Conservation (phyloP, 1,140 invertebrate genomes). For the Pteromalus puparum region DNA sequence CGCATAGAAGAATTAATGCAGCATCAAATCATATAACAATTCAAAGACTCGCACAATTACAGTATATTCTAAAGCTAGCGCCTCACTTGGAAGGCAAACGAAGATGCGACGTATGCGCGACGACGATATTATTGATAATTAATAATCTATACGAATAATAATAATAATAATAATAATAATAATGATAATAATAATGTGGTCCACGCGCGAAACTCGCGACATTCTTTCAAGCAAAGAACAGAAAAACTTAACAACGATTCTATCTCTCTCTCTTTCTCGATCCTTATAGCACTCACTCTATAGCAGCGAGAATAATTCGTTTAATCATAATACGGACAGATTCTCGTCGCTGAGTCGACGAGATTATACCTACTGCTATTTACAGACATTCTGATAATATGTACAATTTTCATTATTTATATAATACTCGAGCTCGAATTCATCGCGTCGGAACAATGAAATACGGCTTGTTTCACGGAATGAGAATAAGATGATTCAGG, state of each 20-base stretch:
- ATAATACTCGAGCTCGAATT: conserved; percentile 29
- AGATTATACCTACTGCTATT: conserved; percentile 32
- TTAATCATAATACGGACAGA: conserved; percentile 35
- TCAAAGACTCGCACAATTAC: neutral
- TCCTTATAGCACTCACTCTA: neutral
- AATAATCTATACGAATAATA: neutral
- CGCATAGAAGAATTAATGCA: neutral
- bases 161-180: neutral
- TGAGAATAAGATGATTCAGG: neutral
- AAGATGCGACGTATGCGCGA: neutral
- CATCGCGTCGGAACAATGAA: neutral
- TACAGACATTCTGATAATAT: conserved; percentile 40
- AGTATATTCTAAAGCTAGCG: conserved; percentile 27
- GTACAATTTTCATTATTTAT: conserved; percentile 47
- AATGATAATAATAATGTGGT: conserved; percentile 28
- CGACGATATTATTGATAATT: neutral
- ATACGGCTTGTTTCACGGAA: conserved; percentile 9
- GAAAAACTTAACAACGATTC: conserved; percentile 47
- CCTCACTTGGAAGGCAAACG: neutral
- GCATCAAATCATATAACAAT: conserved; percentile 36
- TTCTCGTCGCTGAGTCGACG: conserved; percentile 7
- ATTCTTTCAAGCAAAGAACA: conserved; percentile 16
- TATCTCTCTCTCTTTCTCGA: neutral
- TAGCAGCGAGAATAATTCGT: conserved; percentile 15
- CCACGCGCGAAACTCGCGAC: neutral